These are phyloP conservation scores for Nymphalis c-album DNA, from an alignment of 2,888 invertebrate genomes.

Conservation along the genomic window DNA sequence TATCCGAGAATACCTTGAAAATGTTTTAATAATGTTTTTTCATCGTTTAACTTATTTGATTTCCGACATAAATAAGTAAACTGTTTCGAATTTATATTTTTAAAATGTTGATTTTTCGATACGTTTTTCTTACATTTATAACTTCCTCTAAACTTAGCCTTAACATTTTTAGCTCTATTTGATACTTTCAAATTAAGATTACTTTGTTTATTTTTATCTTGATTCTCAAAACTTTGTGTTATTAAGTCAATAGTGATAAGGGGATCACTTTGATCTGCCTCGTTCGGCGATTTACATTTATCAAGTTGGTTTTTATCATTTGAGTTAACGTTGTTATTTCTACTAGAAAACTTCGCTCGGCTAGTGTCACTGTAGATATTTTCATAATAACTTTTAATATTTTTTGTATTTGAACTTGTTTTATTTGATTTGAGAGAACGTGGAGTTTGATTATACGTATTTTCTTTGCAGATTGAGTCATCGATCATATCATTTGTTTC, in stretches of 20 bases:
- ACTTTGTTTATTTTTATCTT: constrained; percentile 29
- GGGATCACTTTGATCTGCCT: constrained; percentile 39
- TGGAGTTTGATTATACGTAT: not conserved
- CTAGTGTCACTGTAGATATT: not conserved
- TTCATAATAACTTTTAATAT: not conserved
- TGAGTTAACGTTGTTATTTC: not conserved
- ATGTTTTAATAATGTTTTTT: constrained; percentile 46
- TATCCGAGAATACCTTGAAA: constrained; percentile 54
- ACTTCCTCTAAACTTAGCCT: constrained; percentile 10
- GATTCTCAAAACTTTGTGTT: constrained; percentile 34
- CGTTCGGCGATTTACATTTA: constrained; percentile 17
- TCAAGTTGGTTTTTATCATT: too few species aligned
- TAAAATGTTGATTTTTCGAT: constrained; percentile 23
- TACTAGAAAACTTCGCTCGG: not conserved
- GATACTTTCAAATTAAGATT: constrained; percentile 18
- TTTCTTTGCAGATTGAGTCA: not conserved
- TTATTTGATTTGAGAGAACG: not conserved
- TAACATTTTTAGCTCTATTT: not conserved
- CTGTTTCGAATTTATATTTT: constrained; percentile 45
- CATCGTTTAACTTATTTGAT: constrained; percentile 38
- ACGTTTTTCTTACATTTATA: constrained; percentile 15
- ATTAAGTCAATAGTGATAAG: constrained; percentile 42
- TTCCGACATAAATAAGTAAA: constrained; percentile 48
- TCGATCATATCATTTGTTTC: not conserved
- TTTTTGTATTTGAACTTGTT: not conserved